Evolutionary conservation across 2,113 vertebrate genomes (phyloP).

Genomic region (Dissostichus mawsoni): DNA sequence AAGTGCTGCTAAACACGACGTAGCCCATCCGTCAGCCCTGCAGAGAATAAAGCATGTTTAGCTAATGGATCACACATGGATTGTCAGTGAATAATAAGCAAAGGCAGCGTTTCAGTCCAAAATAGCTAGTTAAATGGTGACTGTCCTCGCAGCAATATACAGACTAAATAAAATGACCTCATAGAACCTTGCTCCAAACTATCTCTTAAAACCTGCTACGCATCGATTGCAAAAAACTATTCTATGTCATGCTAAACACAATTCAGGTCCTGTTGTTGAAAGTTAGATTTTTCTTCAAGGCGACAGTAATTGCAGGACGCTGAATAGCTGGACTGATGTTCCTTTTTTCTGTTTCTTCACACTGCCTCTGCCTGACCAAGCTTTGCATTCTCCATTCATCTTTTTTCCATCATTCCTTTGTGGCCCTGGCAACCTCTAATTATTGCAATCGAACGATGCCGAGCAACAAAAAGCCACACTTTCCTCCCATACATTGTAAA

Average conservation of each 20-base stretch:
- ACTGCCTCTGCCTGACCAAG: background rate
- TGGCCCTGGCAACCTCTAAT: slow-evolving; percentile 41
- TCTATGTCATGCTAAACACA: too few relatives aligned
- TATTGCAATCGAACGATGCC: slow-evolving; percentile 20
- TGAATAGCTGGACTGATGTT: background rate
- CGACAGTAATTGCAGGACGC: too few relatives aligned
- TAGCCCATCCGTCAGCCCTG: background rate
- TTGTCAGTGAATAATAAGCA: too few relatives aligned
- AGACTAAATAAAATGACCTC: too few relatives aligned
- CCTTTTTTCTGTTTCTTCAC: background rate
- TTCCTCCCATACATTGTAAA: slow-evolving; percentile 28
- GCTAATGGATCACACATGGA: background rate
- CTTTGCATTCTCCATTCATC: slow-evolving; percentile 25
- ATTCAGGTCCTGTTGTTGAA: background rate
- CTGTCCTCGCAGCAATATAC: too few relatives aligned
- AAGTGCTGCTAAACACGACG: background rate
- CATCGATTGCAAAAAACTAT: too few relatives aligned
- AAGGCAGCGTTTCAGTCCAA: too few relatives aligned
- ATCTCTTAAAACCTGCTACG: too few relatives aligned
- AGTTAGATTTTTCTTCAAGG: background rate
- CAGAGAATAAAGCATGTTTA: background rate
- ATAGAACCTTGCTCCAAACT: too few relatives aligned
- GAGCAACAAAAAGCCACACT: slow-evolving; percentile 35
- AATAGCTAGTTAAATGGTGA: too few relatives aligned
- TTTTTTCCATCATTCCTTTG: slow-evolving; percentile 6